Evolutionary conservation across 2,888 invertebrate genomes (phyloP).

Genomic region (Ormyrus rosae): DNA sequence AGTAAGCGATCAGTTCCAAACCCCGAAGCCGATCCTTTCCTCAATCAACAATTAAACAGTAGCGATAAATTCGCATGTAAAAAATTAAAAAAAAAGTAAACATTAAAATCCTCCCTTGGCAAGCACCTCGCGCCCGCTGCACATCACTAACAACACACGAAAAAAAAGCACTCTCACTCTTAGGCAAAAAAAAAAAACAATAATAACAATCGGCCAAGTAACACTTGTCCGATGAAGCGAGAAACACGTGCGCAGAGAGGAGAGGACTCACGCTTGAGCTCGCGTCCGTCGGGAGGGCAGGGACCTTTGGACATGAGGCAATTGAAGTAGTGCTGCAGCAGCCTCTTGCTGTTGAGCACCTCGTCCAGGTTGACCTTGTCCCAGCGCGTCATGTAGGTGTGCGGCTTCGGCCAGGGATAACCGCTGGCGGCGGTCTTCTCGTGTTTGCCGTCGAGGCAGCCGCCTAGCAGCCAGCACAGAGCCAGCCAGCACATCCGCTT

Average conservation of each 20-base stretch:
- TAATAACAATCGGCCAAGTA: too few species aligned
- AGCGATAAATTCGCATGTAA: too few species aligned
- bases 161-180: too few species aligned
- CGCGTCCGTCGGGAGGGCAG: constrained; percentile 85
- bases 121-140: too few species aligned
- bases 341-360: constrained; percentile 82
- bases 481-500: constrained; percentile 58
- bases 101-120: too few species aligned
- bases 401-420: constrained; percentile 59
- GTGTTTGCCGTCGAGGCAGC: constrained; percentile 44
- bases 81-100: too few species aligned
- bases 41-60: too few species aligned
- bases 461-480: constrained; percentile 55
- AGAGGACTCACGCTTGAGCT: constrained; percentile 82
- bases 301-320: constrained; percentile 83
- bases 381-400: constrained; percentile 78
- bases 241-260: not conserved
- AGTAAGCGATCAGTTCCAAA: too few species aligned
- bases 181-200: too few species aligned
- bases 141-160: too few species aligned
- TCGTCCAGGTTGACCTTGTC: constrained; percentile 84
- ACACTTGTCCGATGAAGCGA: not conserved
- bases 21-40: too few species aligned
- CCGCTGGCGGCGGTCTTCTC: constrained; percentile 19
- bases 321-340: constrained; percentile 84